phyloP scores from a whole-genome alignment of 2,113 vertebrate species.

The Petaurus breviceps region DNA sequence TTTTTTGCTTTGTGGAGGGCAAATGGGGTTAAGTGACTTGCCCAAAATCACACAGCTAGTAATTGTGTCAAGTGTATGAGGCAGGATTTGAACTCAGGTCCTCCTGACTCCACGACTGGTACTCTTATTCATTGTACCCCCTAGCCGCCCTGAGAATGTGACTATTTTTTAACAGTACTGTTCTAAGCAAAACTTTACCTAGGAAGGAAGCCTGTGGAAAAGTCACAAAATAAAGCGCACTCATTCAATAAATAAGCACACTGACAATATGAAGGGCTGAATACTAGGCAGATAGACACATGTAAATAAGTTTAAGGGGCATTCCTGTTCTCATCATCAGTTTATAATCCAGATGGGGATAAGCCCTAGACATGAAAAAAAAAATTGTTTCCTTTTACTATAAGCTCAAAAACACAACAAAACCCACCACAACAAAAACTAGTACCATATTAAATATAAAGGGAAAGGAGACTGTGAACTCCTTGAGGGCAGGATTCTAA shows the following conservation, averaged over 20 bases:
- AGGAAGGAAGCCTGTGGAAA: neutral
- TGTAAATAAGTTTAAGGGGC: neutral
- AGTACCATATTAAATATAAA: neutral
- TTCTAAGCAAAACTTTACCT: neutral
- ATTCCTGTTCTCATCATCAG: neutral
- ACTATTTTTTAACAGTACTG: neutral
- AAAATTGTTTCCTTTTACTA: neutral
- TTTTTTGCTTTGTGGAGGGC: too few relatives aligned
- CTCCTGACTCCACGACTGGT: too few relatives aligned
- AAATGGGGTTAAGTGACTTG: too few relatives aligned
- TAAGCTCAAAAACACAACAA: neutral
- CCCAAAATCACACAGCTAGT: too few relatives aligned
- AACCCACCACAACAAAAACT: neutral
- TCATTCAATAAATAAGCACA: neutral
- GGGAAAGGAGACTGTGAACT: neutral
- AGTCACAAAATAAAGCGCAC: neutral
- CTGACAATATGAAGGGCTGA: neutral
- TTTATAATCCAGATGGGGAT: neutral
- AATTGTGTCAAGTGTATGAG: too few relatives aligned
- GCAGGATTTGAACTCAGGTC: too few relatives aligned
- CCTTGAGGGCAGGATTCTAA: neutral
- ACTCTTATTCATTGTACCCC: too few relatives aligned
- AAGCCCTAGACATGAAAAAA: neutral
- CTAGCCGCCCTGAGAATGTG: neutral
- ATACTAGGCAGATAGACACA: neutral